Evolutionary conservation across 2,888 invertebrate genomes (phyloP), one percentile per base, ranked within the genome.

Genomic region (Oxycera nigricornis): DNA sequence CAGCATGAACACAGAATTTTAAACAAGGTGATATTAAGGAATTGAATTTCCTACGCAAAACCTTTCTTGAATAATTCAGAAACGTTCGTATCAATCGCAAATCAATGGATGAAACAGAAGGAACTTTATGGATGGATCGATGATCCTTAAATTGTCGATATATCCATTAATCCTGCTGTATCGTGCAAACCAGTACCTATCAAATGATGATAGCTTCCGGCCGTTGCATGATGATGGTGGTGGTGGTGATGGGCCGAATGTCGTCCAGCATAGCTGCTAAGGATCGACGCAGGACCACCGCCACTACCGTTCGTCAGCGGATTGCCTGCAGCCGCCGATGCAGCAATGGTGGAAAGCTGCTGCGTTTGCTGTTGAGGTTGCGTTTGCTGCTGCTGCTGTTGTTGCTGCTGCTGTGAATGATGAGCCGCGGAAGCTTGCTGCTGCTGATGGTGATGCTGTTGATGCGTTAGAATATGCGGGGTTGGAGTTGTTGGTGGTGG

Each of bases 121-220:
- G n/a, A n/a, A n/a, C n/a, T n/a, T n/a, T n/a, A n/a, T n/a, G 14
- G n/a, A n/a, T n/a, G n/a, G n/a, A n/a, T n/a, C n/a, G n/a, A n/a
- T n/a, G n/a, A n/a, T 82, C 82, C 83, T 84, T 84, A 84, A 84
- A 84, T 81, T 78, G 84, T 82, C 81, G 85, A 83, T 78, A 85
- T 85, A 82, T 84, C 85, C 83, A 85, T 80, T 78, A 85, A 81
- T 78, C 83, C 84, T 76, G 81, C 79, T 78, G 81, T 55, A 72
- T 75, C 74, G 59, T 76, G 76, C 17, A 77, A 41, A 20, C 77
- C 76, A 17, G 20, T n/a, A 50, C 70, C 55, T 20, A 70, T 52
- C 31, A 70, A 55, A 31, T 70, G 70, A 26, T 70, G 46, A 46
- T 46, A 46, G 22, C n/a, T 30, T 9, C 30, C 24, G 9, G 41